Base-by-base conservation (phyloP, 2,113 vertebrate species). In the Pomatorhinus ruficollis region DNA sequence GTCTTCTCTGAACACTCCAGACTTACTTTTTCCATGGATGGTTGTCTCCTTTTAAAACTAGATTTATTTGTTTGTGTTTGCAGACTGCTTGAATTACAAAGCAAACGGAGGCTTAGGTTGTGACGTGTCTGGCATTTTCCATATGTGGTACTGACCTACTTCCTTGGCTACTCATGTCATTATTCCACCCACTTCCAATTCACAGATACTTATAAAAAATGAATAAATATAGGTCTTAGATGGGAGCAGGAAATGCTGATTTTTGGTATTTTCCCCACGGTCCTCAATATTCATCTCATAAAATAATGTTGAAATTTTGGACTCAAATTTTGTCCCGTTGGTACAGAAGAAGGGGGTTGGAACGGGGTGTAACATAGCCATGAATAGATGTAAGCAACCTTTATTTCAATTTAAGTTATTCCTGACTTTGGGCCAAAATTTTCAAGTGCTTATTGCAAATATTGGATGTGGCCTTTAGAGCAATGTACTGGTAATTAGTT, bases 301-400 rank as follows among this genome's bases (percentile, higher is more conserved):
- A 18, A 83, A 13, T 27, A 52, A 33, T 16, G 12, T 10, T 52
- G 33, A 44, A 37, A 42, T 27, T 15, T 70, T 59, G 14, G 33
- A 57, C 42, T 21, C 53, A 25, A 64, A 42, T 78, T 87, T 66
- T 70, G 11, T 28, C 31, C 33, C 6, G 0, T 70, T 79, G 39
- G 10, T 87, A 11, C 30, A 84, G 70, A 40, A 65, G 20, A 7
- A 45, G 20, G 6, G 15, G 5, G 2, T 81, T 57, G n/a, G 50
- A 86, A 61, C 0, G 2, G 14, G 3, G 5, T 47, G 14, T 37
- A 45, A 72, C 1, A 0, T 15, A 71, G 65, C 33, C 15, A 22
- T 42, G 23, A 76, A 72, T 85, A 84, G 28, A 24, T 22, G 8
- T 35, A 39, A 68, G 28, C 12, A 57, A 30, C 9, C 25, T 59